phyloP scores from a whole-genome alignment of 1,140 invertebrate species.

The Sycobia sp. region DNA sequence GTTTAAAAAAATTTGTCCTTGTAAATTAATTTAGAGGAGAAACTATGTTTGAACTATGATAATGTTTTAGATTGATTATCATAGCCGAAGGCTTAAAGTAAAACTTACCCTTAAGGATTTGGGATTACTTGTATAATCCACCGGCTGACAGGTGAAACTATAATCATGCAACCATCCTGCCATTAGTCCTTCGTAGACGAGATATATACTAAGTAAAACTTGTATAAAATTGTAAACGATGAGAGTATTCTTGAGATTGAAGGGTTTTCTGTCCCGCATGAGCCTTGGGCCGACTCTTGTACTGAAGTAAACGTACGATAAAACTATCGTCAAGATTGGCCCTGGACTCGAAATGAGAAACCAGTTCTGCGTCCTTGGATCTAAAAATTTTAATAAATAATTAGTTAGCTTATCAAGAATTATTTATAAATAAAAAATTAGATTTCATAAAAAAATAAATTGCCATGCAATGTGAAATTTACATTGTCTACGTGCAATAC shows the following conservation, averaged over 20 bases:
- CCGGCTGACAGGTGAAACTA: constrained; percentile 81
- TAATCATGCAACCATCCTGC: constrained; percentile 76
- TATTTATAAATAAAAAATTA: background rate
- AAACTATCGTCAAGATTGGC: constrained; percentile 75
- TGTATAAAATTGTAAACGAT: constrained; percentile 83
- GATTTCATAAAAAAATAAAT: background rate
- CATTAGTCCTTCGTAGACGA: constrained; percentile 71
- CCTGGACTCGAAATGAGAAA: constrained; percentile 81
- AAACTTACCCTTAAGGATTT: constrained; percentile 74
- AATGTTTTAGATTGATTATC: too few species aligned
- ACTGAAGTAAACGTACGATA: constrained; percentile 78
- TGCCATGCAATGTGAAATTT: too few species aligned
- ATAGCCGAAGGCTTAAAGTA: too few species aligned
- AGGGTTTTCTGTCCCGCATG: constrained; percentile 86
- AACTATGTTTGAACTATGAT: too few species aligned
- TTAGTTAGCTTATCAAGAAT: constrained; percentile 46
- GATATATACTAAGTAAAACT: constrained; percentile 73
- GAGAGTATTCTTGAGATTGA: constrained; percentile 75
- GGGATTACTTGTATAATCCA: constrained; percentile 77
- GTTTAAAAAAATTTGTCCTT: background rate
- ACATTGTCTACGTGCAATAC: too few species aligned
- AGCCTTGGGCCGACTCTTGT: constrained; percentile 75
- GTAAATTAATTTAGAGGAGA: background rate
- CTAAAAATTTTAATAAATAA: constrained; percentile 61
- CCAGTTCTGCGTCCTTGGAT: constrained; percentile 85